Base-by-base conservation (phyloP, 2,797 vertebrate species). In the Acipenser ruthenus region DNA sequence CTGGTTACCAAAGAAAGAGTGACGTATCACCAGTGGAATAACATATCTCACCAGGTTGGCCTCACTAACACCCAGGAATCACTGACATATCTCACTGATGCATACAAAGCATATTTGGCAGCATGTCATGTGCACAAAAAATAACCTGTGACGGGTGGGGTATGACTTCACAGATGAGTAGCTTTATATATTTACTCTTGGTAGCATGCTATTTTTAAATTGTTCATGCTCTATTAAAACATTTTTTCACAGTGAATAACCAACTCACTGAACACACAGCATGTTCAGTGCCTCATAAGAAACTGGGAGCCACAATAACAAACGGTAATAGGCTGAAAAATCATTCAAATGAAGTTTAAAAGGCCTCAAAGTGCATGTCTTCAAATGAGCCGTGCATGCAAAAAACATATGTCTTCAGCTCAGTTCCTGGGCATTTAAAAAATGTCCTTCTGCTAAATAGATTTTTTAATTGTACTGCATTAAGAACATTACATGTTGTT, bases 391-490 rank as follows among this genome's bases (percentile, higher is more conserved):
- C 49, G 48, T 63, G 62, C 62, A 12, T 63, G 48, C 62, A 6
- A 12, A 49, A 6, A 49, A 12, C 13, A 37, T 10, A 47, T 37
- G 37, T 50, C 62, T 63, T 63, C 49, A 50, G 48, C 48, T n/a
- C 11, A 50, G 7, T 12, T 7, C 11, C 47, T 49, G 13, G n/a
- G 49, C 10, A 7, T 63, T 49, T 48, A 18, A 6, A 50, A 13
- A 48, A 63, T 63, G 49, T 63, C 62, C 62, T 63, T 50, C 12
- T 49, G 48, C 62, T 63, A 49, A 63, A n/a, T 37, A 63, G 49
- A 15, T 37, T 37, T 37, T 37, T 4, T 3, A 37, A 37, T 37
- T 37, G 23, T 37, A 37, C 23, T 37, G 23, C 23, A 37, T 37
- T 37, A 37, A 37, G 23, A 37, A 37, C 23, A 37, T 37, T 37